A percentile compares a stretch with the other conserved stretches of the same genome.
phyloP scores from a whole-genome alignment of 2,888 invertebrate species.

The Torymus texanus region DNA sequence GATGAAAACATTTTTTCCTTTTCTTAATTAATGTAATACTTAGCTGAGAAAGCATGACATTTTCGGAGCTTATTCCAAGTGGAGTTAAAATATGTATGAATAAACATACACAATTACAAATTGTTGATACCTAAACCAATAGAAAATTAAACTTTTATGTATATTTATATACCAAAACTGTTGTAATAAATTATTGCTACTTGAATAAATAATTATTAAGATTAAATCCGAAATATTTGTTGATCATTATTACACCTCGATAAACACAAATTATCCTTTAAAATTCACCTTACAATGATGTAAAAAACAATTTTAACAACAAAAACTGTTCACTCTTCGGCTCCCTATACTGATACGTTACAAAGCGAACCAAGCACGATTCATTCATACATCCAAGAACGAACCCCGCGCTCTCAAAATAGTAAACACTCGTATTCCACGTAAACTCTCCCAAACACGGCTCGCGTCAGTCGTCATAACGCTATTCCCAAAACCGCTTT shows the following conservation, averaged over 20 bases:
- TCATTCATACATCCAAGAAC: no score
- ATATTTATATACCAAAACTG: slow-evolving; percentile 74
- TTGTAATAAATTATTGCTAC: slow-evolving; percentile 73
- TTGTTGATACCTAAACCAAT: slow-evolving; percentile 63
- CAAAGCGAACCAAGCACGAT: neutral
- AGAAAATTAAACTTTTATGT: slow-evolving; percentile 70
- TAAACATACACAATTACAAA: slow-evolving; percentile 50
- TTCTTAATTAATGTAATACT: neutral
- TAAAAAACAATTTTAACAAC: no score
- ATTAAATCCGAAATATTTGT: slow-evolving; percentile 7
- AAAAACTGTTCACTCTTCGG: no score
- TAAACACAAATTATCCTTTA: no score
- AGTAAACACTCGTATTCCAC: slow-evolving; percentile 1
- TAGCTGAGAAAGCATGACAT: neutral
- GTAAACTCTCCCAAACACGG: neutral
- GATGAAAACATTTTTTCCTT: slow-evolving; percentile 8
- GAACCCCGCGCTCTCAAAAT: neutral
- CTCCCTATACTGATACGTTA: no score
- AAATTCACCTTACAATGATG: no score
- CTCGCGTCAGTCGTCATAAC: no score
- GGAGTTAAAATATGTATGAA: slow-evolving; percentile 41
- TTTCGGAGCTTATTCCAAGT: slow-evolving; percentile 23
- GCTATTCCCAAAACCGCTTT: no score
- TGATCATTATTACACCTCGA: neutral
- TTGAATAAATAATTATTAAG: slow-evolving; percentile 63